Percentiles rank a stretch among this genome's conserved stretches.
Conservation (phyloP, 1,140 invertebrate species). For the Microplitis mediator region DNA sequence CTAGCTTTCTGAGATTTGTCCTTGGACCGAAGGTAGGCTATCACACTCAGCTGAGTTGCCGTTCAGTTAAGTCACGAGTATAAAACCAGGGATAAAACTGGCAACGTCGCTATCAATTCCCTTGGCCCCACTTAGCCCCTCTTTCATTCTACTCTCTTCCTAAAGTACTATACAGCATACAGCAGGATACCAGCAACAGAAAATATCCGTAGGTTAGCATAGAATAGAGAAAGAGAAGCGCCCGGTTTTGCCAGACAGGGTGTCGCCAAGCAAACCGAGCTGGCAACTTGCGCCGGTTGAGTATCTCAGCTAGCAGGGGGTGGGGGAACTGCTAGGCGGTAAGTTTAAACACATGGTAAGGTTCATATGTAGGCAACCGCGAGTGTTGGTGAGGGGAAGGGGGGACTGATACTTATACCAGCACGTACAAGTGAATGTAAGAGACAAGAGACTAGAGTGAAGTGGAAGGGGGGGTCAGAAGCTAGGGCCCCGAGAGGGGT, state of each 20-base stretch:
- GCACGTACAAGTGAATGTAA: background rate
- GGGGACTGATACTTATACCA: background rate
- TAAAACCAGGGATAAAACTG: constrained; percentile 59
- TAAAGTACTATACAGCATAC: no score
- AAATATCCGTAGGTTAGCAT: no score
- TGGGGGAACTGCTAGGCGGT: no score
- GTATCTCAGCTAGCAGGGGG: no score
- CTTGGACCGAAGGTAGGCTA: constrained; percentile 49
- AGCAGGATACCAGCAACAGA: no score
- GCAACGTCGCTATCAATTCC: constrained; percentile 64
- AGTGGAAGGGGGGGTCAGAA: constrained; percentile 29
- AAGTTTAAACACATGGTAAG: no score
- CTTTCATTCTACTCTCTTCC: no score
- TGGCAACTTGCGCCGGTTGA: constrained; percentile 68
- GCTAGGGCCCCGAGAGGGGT: constrained; percentile 13
- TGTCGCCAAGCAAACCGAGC: constrained; percentile 78
- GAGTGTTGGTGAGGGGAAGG: constrained; percentile 31
- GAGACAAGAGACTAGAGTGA: constrained; percentile 13
- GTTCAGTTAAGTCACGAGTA: constrained; percentile 40
- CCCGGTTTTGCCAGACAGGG: constrained; percentile 83
- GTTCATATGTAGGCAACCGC: constrained; percentile 42
- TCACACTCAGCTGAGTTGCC: constrained; percentile 36
- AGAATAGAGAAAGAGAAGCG: constrained; percentile 20
- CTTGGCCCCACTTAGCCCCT: constrained; percentile 56
- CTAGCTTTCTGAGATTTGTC: constrained; percentile 60